These are phyloP conservation scores for Crotalus adamanteus DNA, from an alignment of 2,797 vertebrate species.

Conservation along the genomic window DNA sequence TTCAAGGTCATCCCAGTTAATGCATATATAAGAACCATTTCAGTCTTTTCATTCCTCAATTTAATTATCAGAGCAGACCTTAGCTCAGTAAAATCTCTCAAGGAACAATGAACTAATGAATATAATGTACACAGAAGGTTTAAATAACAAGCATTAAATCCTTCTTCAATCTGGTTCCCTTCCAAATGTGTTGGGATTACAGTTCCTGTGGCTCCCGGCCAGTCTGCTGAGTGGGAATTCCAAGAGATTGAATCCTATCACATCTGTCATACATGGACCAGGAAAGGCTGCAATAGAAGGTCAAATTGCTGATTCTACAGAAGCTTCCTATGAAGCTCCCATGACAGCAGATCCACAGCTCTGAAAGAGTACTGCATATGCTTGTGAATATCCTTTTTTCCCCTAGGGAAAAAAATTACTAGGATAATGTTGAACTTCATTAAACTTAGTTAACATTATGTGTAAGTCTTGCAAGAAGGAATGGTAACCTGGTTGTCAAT, in stretches of 20 bases:
- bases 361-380: background rate
- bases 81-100: background rate
- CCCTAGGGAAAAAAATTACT: background rate
- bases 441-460: background rate
- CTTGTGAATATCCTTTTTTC: background rate
- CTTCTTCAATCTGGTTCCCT: background rate
- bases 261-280: background rate
- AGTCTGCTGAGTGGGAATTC: background rate
- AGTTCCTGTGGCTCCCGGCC: background rate
- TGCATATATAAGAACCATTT: background rate
- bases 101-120: background rate
- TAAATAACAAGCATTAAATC: background rate
- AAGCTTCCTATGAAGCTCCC: background rate
- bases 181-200: background rate
- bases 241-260: background rate
- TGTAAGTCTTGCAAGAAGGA: background rate
- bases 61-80: background rate
- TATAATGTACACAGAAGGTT: background rate
- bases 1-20: constrained; percentile 29
- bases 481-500: background rate
- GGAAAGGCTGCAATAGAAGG: background rate
- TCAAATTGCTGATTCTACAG: background rate
- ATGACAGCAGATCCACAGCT: background rate
- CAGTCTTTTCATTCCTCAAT: constrained; percentile 20
- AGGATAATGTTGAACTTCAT: background rate